Conservation (phyloP, 2,797 vertebrate species). For the Sebastes ruberrimus region DNA sequence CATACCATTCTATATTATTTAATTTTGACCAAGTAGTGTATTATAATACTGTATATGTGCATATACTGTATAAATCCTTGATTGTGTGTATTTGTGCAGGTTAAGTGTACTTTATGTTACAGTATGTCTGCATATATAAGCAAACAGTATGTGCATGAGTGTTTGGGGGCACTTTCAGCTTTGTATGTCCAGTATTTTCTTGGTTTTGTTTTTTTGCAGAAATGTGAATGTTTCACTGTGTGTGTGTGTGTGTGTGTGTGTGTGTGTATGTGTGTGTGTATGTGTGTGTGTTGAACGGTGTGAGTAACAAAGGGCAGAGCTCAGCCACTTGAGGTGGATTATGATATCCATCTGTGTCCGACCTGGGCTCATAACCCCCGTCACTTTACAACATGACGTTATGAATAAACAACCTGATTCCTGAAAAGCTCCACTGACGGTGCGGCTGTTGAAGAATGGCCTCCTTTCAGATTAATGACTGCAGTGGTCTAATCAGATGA, state of each 20-base stretch:
- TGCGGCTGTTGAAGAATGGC: constrained; percentile 26
- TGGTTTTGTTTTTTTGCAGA: neutral
- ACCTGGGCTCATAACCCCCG: constrained; percentile 30
- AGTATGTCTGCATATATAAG: neutral
- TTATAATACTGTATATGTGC: neutral
- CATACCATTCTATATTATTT: neutral
- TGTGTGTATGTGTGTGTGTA: neutral
- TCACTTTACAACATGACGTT: constrained; percentile 41
- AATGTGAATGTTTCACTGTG: neutral
- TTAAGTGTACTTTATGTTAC: neutral
- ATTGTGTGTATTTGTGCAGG: neutral
- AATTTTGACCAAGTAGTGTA: neutral
- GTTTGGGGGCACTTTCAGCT: neutral
- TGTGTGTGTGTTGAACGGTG: neutral
- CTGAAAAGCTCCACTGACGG: constrained; percentile 22
- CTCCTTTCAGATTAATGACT: constrained; percentile 58
- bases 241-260: neutral
- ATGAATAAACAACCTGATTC: constrained; percentile 53
- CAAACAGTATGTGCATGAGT: neutral
- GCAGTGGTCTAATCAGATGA: constrained; percentile 50
- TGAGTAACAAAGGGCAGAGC: neutral
- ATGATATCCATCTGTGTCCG: constrained; percentile 34
- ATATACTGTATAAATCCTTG: neutral
- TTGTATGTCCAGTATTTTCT: neutral
- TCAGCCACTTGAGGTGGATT: constrained; percentile 41